A percentile compares a stretch with the other conserved stretches of the same genome.
These are phyloP conservation scores for Clepsis dumicolana DNA, from an alignment of 2,888 invertebrate species.

Conservation along the genomic window DNA sequence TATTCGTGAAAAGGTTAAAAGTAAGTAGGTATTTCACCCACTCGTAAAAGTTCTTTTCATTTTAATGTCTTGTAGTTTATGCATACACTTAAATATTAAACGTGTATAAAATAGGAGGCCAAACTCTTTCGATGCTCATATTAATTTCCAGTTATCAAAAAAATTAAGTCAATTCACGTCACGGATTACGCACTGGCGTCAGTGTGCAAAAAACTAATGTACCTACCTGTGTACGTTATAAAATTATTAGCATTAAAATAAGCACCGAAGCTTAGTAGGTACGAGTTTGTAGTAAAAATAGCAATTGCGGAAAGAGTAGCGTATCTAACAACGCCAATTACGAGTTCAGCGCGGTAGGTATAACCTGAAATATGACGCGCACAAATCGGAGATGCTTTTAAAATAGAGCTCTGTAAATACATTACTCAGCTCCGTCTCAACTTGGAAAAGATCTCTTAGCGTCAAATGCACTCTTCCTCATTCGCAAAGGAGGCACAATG, in stretches of 20 bases:
- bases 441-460: slow-evolving; percentile 17
- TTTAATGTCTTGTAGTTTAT: too few species aligned
- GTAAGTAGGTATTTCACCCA: too few species aligned
- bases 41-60: too few species aligned
- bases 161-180: neutral
- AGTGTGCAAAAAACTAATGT: too few species aligned
- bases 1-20: too few species aligned
- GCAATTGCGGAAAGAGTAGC: slow-evolving; percentile 33
- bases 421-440: slow-evolving; percentile 20
- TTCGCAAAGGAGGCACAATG: neutral
- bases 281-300: slow-evolving; percentile 8
- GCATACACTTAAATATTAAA: too few species aligned
- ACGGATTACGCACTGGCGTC: neutral
- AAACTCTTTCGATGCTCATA: too few species aligned
- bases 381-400: slow-evolving; percentile 25
- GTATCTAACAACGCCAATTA: slow-evolving; percentile 40
- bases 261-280: neutral
- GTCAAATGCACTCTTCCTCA: slow-evolving; percentile 23
- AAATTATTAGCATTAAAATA: neutral
- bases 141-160: too few species aligned
- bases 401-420: slow-evolving; percentile 38
- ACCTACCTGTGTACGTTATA: neutral
- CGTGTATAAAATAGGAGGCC: too few species aligned
- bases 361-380: slow-evolving; percentile 35
- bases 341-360: slow-evolving; percentile 21